Conservation (phyloP, 2,113 vertebrate species). For the Myotis brandtii region DNA sequence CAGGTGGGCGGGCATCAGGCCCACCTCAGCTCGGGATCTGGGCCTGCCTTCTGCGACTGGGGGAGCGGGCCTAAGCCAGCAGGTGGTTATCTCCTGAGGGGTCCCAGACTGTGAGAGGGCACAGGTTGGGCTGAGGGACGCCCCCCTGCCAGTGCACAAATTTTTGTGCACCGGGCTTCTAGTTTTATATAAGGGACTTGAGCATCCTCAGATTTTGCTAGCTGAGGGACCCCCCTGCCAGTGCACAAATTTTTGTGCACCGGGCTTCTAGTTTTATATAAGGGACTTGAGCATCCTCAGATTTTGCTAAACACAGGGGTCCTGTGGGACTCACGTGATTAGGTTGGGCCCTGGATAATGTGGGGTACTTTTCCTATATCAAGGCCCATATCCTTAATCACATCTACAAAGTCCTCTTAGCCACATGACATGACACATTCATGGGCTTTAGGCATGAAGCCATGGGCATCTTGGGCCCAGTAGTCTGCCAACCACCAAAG, state of each 20-base stretch:
- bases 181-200: neutral
- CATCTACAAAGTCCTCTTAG: neutral
- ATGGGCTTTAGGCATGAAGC: neutral
- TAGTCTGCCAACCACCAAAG: neutral
- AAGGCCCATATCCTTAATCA: neutral
- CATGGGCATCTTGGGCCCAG: neutral
- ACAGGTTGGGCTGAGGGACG: too few species aligned
- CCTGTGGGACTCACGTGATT: neutral
- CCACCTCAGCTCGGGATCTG: too few species aligned
- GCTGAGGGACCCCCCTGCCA: too few species aligned
- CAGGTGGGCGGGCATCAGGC: too few species aligned
- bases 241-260: too few species aligned
- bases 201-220: neutral
- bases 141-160: too few species aligned
- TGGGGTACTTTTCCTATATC: neutral
- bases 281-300: neutral
- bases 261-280: neutral
- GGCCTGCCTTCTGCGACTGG: too few species aligned
- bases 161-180: too few species aligned
- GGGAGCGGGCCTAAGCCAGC: too few species aligned
- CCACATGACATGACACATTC: neutral
- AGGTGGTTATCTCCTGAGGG: too few species aligned
- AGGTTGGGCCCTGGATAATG: neutral
- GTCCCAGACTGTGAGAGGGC: too few species aligned
- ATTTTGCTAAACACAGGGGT: neutral